These are phyloP conservation scores for Cinara cedri DNA, from an alignment of 2,888 invertebrate genomes.

Conservation along the genomic window DNA sequence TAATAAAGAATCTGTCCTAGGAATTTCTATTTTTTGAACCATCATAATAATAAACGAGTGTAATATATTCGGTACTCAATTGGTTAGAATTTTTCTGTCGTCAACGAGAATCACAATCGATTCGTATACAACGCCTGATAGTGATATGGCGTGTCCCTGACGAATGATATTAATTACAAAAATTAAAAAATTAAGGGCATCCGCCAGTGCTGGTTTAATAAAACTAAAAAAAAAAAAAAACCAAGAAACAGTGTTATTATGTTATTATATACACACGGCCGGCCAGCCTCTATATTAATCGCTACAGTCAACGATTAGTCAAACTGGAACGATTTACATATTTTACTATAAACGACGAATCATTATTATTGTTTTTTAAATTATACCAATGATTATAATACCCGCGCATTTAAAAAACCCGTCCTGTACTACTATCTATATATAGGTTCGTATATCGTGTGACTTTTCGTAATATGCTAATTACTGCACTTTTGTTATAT, in stretches of 20 bases:
- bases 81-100: no score
- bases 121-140: no score
- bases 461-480: background rate
- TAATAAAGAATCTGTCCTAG: no score
- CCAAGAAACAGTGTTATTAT: background rate
- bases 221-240: conserved; percentile 11
- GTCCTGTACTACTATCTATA: background rate
- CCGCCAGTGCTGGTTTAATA: background rate
- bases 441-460: background rate
- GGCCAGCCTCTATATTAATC: background rate
- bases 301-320: background rate
- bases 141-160: background rate
- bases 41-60: no score
- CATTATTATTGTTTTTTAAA: background rate
- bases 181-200: no score
- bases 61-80: no score
- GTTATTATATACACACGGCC: background rate
- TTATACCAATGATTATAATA: background rate
- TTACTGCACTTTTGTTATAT: background rate
- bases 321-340: background rate
- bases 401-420: background rate
- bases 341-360: background rate
- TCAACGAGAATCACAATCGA: no score
- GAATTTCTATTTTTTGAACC: no score
- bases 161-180: background rate